Evolutionary conservation across 37 sponge, comb jelly and placozoan genomes (phyloP), one percentile per base, ranked within the genome.

Genomic region (Theonella swinhoei): DNA sequence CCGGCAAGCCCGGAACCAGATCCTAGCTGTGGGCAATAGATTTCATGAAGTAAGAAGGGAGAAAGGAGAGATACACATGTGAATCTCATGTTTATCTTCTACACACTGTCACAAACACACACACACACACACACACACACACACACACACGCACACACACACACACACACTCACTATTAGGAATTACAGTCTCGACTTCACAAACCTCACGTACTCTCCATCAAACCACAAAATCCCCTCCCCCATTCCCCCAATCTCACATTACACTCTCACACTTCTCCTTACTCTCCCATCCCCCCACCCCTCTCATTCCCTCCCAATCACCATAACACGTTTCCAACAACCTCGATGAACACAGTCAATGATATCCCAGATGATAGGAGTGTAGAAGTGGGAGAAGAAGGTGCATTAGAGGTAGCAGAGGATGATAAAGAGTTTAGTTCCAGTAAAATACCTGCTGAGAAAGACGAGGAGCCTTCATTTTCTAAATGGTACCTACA

Each of bases 31-130:
- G 14, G 89, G 89, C 42, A 73, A 17, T 32, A 72, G 42, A 25
- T 83, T 89, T 63, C 89, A 89, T 65, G 29, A 63, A 74, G 89
- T 89, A 39, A 64, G 73, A 14, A 22, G 23, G 4, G 31, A 24
- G 29, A 65, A n/a, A n/a, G n/a, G n/a, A n/a, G n/a, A n/a, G 7
- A 26, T 20, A 20, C 19, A 65, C 66, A 20, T 29, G 66, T 47
- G 54, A 47, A 47, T 47, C 14, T 47, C 54, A 47, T 47, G 14
- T 17, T 47, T 14, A 47, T 14, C 14, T 14, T 47, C 54, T 47
- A 39, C 42, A 40, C 42, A 36, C 74, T 23, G 36, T 23, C 74
- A 74, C 74, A 74, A n/a, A n/a, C n/a, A n/a, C n/a, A n/a, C n/a
- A n/a, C n/a, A n/a, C n/a, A n/a, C n/a, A n/a, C n/a, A n/a, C n/a